Conservation (phyloP, 2,113 vertebrate genomes). For the Melospiza melodia region DNA sequence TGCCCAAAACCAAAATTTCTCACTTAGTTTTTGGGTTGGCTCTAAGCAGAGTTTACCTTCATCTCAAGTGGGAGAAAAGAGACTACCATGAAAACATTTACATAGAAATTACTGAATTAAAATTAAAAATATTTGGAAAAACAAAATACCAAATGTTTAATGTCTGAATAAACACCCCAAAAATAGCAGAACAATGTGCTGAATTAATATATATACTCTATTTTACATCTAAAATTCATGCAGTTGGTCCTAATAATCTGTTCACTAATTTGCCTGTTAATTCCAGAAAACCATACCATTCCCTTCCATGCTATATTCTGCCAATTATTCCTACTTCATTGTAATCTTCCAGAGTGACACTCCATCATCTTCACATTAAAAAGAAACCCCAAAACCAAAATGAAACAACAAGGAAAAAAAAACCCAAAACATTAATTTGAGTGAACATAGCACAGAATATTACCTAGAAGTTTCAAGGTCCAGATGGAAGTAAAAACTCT, state of each 20-base stretch:
- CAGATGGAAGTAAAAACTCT: not conserved
- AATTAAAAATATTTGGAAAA: not conserved
- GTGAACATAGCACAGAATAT: not conserved
- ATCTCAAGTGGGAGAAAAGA: not conserved
- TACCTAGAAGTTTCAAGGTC: not conserved
- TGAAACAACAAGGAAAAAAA: too few relatives aligned
- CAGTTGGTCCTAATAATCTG: not conserved
- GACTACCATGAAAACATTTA: not conserved
- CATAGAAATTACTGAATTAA: not conserved
- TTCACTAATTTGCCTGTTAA: not conserved
- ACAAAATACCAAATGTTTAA: not conserved
- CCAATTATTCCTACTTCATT: not conserved
- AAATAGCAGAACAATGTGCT: not conserved
- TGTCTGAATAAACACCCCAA: not conserved
- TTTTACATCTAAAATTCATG: not conserved
- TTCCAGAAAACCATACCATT: not conserved
- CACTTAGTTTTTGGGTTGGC: not conserved
- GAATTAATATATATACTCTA: not conserved
- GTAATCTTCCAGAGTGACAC: not conserved
- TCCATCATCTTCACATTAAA: not conserved
- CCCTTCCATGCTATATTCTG: not conserved
- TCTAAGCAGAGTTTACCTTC: not conserved
- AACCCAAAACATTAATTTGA: not conserved
- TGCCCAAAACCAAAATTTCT: not conserved
- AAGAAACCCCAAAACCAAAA: not conserved